phyloP scores from a whole-genome alignment of 2,113 vertebrate species.

The Cynoglossus semilaevis region DNA sequence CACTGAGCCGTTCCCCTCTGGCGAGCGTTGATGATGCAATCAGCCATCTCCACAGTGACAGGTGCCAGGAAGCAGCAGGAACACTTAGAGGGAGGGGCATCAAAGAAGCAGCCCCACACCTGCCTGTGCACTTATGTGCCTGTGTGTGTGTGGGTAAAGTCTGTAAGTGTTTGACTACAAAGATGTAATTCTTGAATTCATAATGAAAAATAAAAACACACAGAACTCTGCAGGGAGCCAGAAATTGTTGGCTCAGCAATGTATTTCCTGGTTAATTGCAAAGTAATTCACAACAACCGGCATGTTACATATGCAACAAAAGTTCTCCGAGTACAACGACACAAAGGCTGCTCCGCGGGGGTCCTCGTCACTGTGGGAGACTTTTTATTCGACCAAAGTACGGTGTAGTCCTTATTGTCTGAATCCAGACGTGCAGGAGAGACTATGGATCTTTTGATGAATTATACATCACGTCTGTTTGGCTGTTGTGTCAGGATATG shows the following conservation, averaged over 20 bases:
- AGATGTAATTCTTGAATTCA: constrained; percentile 26
- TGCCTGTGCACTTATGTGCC: constrained; percentile 31
- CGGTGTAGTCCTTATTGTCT: not conserved
- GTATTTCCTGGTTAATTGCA: constrained; percentile 9
- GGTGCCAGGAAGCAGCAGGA: constrained; percentile 71
- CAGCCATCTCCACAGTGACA: constrained; percentile 73
- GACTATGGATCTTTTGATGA: constrained; percentile 2
- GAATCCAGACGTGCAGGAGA: not conserved
- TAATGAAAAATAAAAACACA: constrained; percentile 3
- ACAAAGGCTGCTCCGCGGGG: constrained; percentile 4
- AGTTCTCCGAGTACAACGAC: not conserved
- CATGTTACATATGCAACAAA: constrained; percentile 1
- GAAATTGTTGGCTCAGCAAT: constrained; percentile 39
- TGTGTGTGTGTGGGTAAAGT: constrained; percentile 11
- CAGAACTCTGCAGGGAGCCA: constrained; percentile 10
- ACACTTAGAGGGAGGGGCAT: constrained; percentile 61
- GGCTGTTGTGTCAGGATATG: too few species aligned
- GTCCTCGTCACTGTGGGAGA: not conserved
- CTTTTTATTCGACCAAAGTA: not conserved
- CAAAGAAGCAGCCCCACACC: constrained; percentile 58
- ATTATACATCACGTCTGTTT: not conserved
- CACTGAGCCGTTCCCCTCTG: constrained; percentile 59
- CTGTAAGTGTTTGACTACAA: constrained; percentile 10
- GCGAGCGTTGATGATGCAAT: constrained; percentile 72
- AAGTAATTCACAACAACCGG: not conserved